Evolutionary conservation across 53 echinoderm and acorn worm genomes (phyloP), one percentile per base, ranked within the genome.

Genomic region (Temnopleurus reevesii): DNA sequence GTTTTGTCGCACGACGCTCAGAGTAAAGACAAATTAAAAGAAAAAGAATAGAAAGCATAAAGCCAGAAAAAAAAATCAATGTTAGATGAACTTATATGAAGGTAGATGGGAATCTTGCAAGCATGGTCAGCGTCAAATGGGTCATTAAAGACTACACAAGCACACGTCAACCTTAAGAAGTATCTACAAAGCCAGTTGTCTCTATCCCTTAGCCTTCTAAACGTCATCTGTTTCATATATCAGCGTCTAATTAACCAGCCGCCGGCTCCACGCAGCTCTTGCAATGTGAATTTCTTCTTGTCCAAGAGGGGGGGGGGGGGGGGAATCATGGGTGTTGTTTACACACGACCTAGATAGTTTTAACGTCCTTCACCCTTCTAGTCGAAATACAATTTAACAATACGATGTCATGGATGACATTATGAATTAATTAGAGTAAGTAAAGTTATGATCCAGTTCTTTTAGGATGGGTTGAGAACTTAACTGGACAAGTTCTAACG

Each of bases 221-320:
- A 41, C 5, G 71, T 23, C 71, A 71, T 71, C 71, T 71, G 71
- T 41, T 71, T 71, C n/a, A 41, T 71, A 36, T 21, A 71, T 71
- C 71, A 71, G 71, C 23, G 41, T 2, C 36, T 71, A 71, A 71
- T 71, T 71, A 71, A 9, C 71, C 71, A 71, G 71, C 71, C 71
- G 71, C 71, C 23, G 71, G 71, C 71, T 41, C 36, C 71, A 71
- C 41, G 71, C 43, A 71, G 71, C 71, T 71, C 5, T n/a, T 6
- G 71, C 71, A 71, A 71, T 71, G 71, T 71, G n/a, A n/a, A n/a
- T n/a, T n/a, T 23, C 8, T 21, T 41, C 71, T 71, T 36, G 43
- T n/a, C 3, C 35, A 41, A n/a, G n/a, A n/a, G 36, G 36, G 18
- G 21, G 38, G 23, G 41, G 0, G n/a, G 5, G 41, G 33, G 33